Conservation (phyloP, 1,140 invertebrate species). For the Drosophila miranda region DNA sequence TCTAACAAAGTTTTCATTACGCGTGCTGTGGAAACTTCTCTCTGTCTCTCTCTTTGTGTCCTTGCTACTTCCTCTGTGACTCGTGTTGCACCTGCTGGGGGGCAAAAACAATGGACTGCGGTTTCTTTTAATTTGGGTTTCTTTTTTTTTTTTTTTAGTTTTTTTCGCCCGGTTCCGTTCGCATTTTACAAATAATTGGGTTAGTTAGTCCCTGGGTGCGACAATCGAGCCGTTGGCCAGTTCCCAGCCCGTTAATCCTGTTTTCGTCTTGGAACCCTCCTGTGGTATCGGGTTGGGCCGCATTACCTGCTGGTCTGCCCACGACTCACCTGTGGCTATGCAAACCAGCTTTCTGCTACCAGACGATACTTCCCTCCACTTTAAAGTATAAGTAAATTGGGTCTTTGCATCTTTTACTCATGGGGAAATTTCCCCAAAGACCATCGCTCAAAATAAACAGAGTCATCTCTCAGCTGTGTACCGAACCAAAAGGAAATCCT, state of each 20-base stretch:
- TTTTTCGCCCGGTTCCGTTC: not conserved
- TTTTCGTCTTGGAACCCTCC: constrained; percentile 14
- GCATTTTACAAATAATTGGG: constrained; percentile 72
- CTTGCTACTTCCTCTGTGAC: constrained; percentile 17
- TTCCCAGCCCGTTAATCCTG: constrained; percentile 20
- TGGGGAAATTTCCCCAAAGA: constrained; percentile 48
- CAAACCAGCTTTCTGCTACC: not conserved
- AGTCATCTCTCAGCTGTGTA: no score
- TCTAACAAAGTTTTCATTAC: constrained; percentile 74
- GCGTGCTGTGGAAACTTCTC: constrained; percentile 56
- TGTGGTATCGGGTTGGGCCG: not conserved
- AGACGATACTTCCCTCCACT: constrained; percentile 1
- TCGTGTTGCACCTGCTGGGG: constrained; percentile 56
- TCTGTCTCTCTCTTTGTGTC: constrained; percentile 12
- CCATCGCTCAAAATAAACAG: no score
- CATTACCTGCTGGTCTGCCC: constrained; percentile 38
- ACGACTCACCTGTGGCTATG: constrained; percentile 25
- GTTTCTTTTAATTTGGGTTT: constrained; percentile 48
- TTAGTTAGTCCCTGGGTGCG: constrained; percentile 64
- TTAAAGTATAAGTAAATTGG: constrained; percentile 14
- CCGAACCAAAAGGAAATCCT: constrained; percentile 18
- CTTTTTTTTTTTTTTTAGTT: not conserved
- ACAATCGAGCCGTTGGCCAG: constrained; percentile 17
- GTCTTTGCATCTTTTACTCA: constrained; percentile 10
- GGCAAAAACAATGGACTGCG: constrained; percentile 58